Evolutionary conservation across 2,797 vertebrate species (phyloP).

Genomic region (Miichthys miiuy): DNA sequence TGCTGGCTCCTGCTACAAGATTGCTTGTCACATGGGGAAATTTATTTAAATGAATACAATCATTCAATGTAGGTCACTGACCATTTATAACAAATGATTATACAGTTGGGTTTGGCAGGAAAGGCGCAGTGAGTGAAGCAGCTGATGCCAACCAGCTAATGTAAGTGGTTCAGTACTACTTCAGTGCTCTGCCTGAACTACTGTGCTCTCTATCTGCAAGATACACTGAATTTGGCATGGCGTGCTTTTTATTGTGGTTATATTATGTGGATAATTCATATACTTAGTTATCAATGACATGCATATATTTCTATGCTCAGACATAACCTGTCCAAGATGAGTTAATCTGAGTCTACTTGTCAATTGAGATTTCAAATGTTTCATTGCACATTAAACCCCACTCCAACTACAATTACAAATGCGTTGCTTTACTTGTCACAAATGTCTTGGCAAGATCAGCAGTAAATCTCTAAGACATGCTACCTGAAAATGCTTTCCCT

Average conservation of each 20-base stretch:
- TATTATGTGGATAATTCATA: neutral
- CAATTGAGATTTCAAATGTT: neutral
- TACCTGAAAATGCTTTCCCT: neutral
- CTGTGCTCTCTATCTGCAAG: too few relatives aligned
- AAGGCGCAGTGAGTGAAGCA: too few relatives aligned
- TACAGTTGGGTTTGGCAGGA: too few relatives aligned
- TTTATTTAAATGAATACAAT: too few relatives aligned
- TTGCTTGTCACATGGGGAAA: too few relatives aligned
- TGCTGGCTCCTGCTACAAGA: neutral
- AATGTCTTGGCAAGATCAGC: neutral
- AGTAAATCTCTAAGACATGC: neutral
- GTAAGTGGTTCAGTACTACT: too few relatives aligned
- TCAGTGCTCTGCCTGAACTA: too few relatives aligned
- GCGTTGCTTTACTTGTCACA: neutral
- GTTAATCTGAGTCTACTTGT: neutral
- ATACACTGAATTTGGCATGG: neutral
- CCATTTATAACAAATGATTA: too few relatives aligned
- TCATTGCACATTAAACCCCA: neutral
- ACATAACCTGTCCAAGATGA: neutral
- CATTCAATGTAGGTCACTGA: too few relatives aligned
- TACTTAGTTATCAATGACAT: neutral
- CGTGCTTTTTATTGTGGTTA: neutral
- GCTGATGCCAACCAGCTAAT: too few relatives aligned
- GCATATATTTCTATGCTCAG: neutral
- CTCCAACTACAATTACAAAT: slow-evolving; percentile 5